A percentile compares a stretch with the other conserved stretches of the same genome.
Conservation (phyloP, 2,888 invertebrate genomes). For the Parapristionchus giblindavisi region DNA sequence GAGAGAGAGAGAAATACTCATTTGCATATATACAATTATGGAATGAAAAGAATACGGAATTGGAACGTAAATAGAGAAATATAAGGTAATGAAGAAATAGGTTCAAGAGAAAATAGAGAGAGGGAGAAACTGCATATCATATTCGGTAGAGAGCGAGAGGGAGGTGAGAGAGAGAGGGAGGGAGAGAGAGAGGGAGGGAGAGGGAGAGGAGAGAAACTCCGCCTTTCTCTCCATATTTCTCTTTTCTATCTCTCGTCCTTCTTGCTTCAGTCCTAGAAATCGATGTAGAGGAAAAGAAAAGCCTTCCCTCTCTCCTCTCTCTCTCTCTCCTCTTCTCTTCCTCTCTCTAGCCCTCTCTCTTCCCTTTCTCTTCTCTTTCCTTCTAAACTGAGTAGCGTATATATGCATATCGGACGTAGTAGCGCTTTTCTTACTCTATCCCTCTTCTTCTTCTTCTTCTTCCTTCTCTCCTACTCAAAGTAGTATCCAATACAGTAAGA, state of each 20-base stretch:
- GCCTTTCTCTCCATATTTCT: background rate
- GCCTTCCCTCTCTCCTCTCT: background rate
- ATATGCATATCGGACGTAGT: too few relatives aligned
- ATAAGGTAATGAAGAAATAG: background rate
- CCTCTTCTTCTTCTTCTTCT: too few relatives aligned
- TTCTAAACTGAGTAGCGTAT: too few relatives aligned
- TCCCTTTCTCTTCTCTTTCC: background rate
- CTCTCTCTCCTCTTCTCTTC: background rate
- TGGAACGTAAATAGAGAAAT: background rate
- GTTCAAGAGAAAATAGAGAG: background rate
- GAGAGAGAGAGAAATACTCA: slow-evolving; percentile 14
- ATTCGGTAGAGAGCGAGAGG: slow-evolving; percentile 6
- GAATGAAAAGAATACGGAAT: background rate
- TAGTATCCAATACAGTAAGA: too few relatives aligned
- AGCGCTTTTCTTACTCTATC: too few relatives aligned
- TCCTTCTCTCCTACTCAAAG: too few relatives aligned
- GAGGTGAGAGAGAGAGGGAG: slow-evolving; percentile 3
- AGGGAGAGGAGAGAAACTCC: slow-evolving; percentile 15
- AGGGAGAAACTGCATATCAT: background rate
- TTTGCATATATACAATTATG: background rate
- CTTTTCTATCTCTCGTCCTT: background rate
- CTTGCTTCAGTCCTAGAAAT: slow-evolving; percentile 11
- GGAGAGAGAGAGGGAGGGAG: slow-evolving; percentile 1
- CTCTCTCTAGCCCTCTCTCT: background rate
- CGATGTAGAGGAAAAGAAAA: slow-evolving; percentile 30